Base-by-base conservation (phyloP, 2,888 invertebrate species). In the Epistrophe grossulariae region DNA sequence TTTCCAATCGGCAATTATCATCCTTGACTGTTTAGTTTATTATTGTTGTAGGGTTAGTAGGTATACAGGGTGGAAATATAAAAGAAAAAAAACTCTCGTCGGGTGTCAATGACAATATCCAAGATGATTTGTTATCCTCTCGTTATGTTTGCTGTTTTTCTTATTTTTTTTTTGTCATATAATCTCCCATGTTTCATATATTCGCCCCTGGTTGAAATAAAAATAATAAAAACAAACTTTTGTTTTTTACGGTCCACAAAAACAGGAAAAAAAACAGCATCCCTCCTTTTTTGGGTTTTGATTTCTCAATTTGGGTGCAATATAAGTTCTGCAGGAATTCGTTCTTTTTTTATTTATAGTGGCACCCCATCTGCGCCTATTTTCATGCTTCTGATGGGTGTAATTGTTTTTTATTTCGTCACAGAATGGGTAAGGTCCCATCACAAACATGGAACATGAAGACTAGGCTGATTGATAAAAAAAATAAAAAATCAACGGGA, bases 1-100 rank as follows among this genome's bases (percentile, higher is more conserved):
- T 85, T 74, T 70, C 81, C 78, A 85, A 85, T 85, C 78, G 78
- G 64, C 85, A 81, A 85, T 85, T 85, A 85, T 85, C 85, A 81
- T 78, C 84, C 77, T 70, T 62, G 62, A 35, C 45, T 28, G 35
- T 43, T 24, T 59, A 28, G 43, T 64, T 48, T 48, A 31, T 35
- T 24, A 31, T 35, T 35, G 17, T 17, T 38, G 40, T 62, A 62
- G 62, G 62, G 40, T 62, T 40, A 19, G 59, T 57, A 3, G 1
- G 6, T 52, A 55, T 28, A 35, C 52, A 55, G 35, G 13, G 50
- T 50, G 52, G 38, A 68, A 17, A 9, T 2, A 19, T 7, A n/a
- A n/a, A 45, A 64, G 45, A 35, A 62, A 17, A 17, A 70, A 28
- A 19, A 70, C 38, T 55, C 57, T 55, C 45, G 55, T 79, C 48